Evolutionary conservation across 2,797 vertebrate species (phyloP), one percentile per base, ranked within the genome.

Genomic region (Lagocephalus sceleratus): DNA sequence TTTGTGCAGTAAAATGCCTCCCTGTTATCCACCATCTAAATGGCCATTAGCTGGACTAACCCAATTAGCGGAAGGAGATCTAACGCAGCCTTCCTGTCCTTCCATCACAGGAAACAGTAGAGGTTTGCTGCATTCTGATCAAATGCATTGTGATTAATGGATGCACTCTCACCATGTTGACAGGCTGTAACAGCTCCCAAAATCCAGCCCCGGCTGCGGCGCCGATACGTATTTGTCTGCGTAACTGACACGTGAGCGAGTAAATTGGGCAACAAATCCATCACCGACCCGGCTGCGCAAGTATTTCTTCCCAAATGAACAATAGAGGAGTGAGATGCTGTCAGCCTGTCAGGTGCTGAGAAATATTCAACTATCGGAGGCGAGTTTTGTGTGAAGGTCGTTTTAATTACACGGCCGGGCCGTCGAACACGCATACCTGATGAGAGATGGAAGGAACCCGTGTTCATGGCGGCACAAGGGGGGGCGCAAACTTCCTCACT

Each of bases 81-180:
- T 86, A 86, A 90, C 87, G 84, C 75, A 80, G 76, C 73, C 72
- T 60, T 83, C 87, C 82, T 86, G 85, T 87, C 83, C 80, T 83
- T 84, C 87, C 86, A 89, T 89, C 88, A 88, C 87, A 90, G 87
- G 88, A 88, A 88, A 86, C 89, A 77, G 84, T 79, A 84, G 87
- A 87, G 84, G 77, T 82, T 87, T 88, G 88, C 87, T 86, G 80
- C 84, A 87, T 93, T 94, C 92, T 95, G 90, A 94, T 93, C 93
- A 93, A 90, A 92, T 93, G 92, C 87, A 90, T 85, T 91, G 91
- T 92, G 92, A 89, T 93, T 93, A 94, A 94, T 93, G 93, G 89
- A 88, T 85, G 76, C 64, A 83, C 74, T 72, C 72, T 65, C 61
- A 56, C 81, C 46, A 50, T 83, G 85, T 81, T 87, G 82, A 87